A percentile compares a stretch with the other conserved stretches of the same genome.
Evolutionary conservation across 1,140 invertebrate genomes (phyloP).

Genomic region (Bombus cullumanus): DNA sequence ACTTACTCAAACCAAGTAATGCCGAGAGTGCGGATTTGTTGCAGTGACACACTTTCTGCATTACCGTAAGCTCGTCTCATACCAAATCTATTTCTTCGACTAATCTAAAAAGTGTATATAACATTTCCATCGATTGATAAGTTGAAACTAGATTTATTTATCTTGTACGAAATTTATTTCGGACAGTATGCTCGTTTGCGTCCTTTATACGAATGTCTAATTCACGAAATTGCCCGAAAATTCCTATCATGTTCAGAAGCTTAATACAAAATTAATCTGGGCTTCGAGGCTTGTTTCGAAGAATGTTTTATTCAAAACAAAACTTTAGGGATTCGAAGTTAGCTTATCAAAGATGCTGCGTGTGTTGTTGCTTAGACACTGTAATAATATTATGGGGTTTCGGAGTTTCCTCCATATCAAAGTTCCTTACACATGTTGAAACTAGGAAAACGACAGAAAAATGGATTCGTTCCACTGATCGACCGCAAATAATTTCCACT

Average conservation of each 20-base stretch:
- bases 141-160: not conserved
- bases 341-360: not conserved
- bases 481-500: no score
- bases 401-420: not conserved
- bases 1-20: conserved; percentile 62
- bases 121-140: not conserved
- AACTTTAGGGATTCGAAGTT: not conserved
- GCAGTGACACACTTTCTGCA: conserved; percentile 72
- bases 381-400: not conserved
- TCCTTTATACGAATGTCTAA: no score
- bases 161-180: not conserved
- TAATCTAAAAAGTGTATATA: not conserved
- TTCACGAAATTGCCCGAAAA: not conserved
- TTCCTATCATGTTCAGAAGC: not conserved
- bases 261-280: not conserved
- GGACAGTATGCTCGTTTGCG: no score
- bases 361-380: not conserved
- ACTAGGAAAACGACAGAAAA: no score
- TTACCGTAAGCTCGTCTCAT: conserved; percentile 46
- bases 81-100: not conserved
- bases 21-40: conserved; percentile 62
- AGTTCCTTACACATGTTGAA: not conserved
- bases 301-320: not conserved
- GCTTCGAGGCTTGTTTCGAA: not conserved
- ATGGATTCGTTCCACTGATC: no score